phyloP scores from a whole-genome alignment of 2,797 vertebrate genomes.

The Eulemur rubriventer region DNA sequence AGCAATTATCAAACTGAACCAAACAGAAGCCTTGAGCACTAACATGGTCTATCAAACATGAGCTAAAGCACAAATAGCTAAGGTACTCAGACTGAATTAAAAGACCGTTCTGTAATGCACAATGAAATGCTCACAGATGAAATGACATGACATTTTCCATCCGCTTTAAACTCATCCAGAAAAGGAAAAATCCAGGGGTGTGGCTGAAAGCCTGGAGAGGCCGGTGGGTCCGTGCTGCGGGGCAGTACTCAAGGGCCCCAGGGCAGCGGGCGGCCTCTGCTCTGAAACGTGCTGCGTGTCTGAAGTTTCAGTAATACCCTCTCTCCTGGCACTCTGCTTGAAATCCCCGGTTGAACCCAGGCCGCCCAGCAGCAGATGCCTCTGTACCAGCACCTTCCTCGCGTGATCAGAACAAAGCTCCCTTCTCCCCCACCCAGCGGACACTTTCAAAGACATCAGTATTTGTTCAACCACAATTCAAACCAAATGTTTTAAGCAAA shows the following conservation, averaged over 20 bases:
- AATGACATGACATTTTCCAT: background rate
- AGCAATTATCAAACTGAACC: background rate
- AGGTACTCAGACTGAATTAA: background rate
- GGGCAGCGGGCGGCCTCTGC: background rate
- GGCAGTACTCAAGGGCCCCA: no score
- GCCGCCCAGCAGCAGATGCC: background rate
- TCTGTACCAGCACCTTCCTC: background rate
- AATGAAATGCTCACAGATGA: background rate
- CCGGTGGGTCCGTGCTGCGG: background rate
- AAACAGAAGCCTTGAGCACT: background rate
- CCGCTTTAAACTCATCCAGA: background rate
- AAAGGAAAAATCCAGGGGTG: background rate
- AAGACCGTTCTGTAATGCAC: background rate
- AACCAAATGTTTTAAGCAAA: background rate
- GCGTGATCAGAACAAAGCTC: fast-evolving
- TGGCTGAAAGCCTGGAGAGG: background rate
- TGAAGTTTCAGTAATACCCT: background rate
- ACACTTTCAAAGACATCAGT: background rate
- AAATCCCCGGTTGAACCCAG: background rate
- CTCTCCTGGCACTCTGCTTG: background rate
- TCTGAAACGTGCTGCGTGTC: background rate
- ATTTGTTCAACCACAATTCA: background rate
- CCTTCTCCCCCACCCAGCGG: background rate
- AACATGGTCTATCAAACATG: fast-evolving
- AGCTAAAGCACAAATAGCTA: background rate